Percentiles rank a stretch among this genome's conserved stretches.
These are phyloP conservation scores for Clivina fossor DNA, from an alignment of 2,888 invertebrate species.

Conservation along the genomic window DNA sequence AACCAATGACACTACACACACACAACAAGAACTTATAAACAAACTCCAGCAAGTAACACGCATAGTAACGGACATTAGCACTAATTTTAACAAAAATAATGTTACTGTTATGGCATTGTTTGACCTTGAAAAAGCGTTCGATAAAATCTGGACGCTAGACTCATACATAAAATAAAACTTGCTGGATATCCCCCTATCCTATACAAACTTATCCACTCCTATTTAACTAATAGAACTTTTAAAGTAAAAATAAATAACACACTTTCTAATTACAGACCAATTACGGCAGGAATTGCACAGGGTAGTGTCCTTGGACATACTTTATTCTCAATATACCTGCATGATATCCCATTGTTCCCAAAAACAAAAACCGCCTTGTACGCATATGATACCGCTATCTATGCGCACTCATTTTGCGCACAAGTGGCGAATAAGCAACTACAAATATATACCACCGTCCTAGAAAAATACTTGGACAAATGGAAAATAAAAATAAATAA, in stretches of 20 bases:
- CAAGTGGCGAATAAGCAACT: not conserved
- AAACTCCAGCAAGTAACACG: not conserved
- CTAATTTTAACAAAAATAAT: slow-evolving; percentile 38
- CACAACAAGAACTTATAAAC: too few relatives aligned
- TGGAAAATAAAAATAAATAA: slow-evolving; percentile 32
- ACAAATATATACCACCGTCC: slow-evolving; percentile 7
- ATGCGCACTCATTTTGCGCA: not conserved
- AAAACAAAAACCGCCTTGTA: slow-evolving; percentile 28
- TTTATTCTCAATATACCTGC: slow-evolving; percentile 37
- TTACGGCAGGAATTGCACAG: slow-evolving; percentile 44
- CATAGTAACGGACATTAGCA: slow-evolving; percentile 29
- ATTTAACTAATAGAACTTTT: slow-evolving; percentile 38
- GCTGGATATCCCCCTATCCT: slow-evolving; percentile 36
- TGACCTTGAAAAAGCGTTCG: slow-evolving; percentile 44
- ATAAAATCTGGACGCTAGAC: slow-evolving; percentile 43
- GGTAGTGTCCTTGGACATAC: slow-evolving; percentile 37
- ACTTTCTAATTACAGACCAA: slow-evolving; percentile 32
- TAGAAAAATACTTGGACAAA: slow-evolving; percentile 20
- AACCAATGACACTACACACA: too few relatives aligned
- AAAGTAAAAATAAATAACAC: slow-evolving; percentile 37
- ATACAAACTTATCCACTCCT: slow-evolving; percentile 40
- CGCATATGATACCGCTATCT: slow-evolving; percentile 35
- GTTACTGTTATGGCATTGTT: slow-evolving; percentile 41
- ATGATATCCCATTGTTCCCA: slow-evolving; percentile 38
- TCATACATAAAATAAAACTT: slow-evolving; percentile 37